Evolutionary conservation across 2,888 invertebrate genomes (phyloP), one percentile per base, ranked within the genome.

Genomic region (Dynastes hyllus): DNA sequence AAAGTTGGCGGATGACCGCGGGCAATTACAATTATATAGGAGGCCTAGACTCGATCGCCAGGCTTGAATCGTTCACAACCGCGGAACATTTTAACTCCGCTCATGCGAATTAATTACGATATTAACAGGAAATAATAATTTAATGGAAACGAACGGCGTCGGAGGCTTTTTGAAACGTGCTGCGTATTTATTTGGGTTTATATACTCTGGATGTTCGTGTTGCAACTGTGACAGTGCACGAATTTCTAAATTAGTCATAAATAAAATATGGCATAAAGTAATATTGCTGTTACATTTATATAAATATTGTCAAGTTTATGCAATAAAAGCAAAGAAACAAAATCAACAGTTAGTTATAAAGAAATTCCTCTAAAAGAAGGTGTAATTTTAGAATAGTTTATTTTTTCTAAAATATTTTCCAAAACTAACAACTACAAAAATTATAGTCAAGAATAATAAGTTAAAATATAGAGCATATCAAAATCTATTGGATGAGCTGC

Each of bases 71-170:
- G 50, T 69, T 69, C 69, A 29, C 50, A 69, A 69, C 69, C 50
- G 53, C 69, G 51, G 51, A 69, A 32, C 69, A 69, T 69, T 69
- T 76, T 65, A 76, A 51, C 58, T 45, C 45, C 63, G 22, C 63
- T 76, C 78, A 78, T 53, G 78, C 78, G 66, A 78, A 78, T 73
- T 78, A 78, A 78, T 78, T 78, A 78, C 51, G 61, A 69, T 78
- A 71, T 78, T 78, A 78, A 65, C 63, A 71, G 78, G 78, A 78
- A 78, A 73, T 65, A 63, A 73, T 78, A 73, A 71, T 73, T 73
- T 78, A 78, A 71, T 78, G 70, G 27, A 27, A 63, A 63, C 45
- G 53, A 37, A 37, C 53, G 53, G 53, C 53, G 16, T 37, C 32
- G 53, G 53, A 6, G 50, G 76, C 16, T 66, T 66, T 66, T 66